Conservation (phyloP, 2,113 vertebrate species). For the Eurypyga helias region DNA sequence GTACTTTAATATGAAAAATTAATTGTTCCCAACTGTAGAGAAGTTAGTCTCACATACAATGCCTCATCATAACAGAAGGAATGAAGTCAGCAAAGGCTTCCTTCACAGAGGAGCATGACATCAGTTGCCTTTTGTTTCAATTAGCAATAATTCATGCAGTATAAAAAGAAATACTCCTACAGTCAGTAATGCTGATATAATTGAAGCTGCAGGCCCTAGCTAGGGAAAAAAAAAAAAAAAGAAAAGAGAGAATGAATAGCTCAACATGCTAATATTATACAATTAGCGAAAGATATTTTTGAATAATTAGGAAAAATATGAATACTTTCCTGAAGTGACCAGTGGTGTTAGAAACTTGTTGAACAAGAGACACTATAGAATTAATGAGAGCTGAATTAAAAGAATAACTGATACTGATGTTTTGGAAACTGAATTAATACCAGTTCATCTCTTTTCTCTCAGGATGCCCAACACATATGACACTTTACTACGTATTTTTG, state of each 20-base stretch:
- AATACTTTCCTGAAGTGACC: not conserved
- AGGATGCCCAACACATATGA: not conserved
- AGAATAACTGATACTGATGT: not conserved
- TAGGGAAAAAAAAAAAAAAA: not conserved
- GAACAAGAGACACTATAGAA: not conserved
- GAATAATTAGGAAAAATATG: not conserved
- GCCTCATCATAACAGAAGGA: not conserved
- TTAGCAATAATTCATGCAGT: not conserved
- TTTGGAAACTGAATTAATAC: not conserved
- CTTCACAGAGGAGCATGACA: not conserved
- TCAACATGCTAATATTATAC: not conserved
- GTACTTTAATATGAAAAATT: not conserved
- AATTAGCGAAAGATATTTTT: not conserved
- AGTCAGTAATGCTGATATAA: not conserved
- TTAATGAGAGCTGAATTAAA: not conserved
- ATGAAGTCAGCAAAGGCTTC: not conserved
- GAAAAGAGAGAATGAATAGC: not conserved
- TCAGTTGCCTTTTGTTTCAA: not conserved
- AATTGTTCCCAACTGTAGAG: not conserved
- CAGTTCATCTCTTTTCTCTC: not conserved
- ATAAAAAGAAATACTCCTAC: not conserved
- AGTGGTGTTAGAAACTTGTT: not conserved
- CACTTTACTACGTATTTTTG: not conserved
- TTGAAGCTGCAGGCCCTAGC: not conserved
- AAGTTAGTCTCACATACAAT: not conserved